Base-by-base conservation (phyloP, 2,113 vertebrate species). In the Ivindomyrus marchei region DNA sequence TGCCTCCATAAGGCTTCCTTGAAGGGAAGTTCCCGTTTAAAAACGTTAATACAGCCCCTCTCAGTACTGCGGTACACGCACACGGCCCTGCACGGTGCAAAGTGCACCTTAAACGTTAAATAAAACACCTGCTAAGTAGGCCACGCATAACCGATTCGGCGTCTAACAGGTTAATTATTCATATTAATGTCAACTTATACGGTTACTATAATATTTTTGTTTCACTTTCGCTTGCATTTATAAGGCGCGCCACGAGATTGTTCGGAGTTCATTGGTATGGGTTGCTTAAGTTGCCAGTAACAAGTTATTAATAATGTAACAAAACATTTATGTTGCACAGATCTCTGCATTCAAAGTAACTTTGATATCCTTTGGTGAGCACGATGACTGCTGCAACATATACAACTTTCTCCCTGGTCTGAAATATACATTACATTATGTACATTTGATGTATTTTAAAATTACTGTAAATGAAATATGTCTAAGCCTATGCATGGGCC, bases 141-240 rank as follows among this genome's bases (percentile, higher is more conserved):
- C 83, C 83, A 47, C 45, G 45, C 83, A 47, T 19, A 36, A 17
- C 85, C 17, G 19, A 52, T 52, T 50, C 11, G 46, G 47, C 9
- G n/a, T 52, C n/a, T 27, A 87, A 52, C n/a, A 15, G 13, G 47
- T 36, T 50, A 50, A 87, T 52, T 15, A 47, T 31, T 13, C 19
- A 87, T 17, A 50, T 52, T 87, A 9, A 85, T 85, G 62, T 85
- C 9, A 46, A 87, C n/a, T 50, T 49, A 10, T 11, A 87, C 3
- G 49, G 5, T 53, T 87, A 31, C n/a, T n/a, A 31, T 50, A 87
- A 85, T 45, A 85, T 53, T 88, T 88, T 66, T 62, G 52, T 88
- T 88, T 88, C 62, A 88, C 62, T 88, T 88, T 88, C 56, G 3
- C 49, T 58, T 39, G 31, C 31, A 24, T 9, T 52, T 11, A 31